Evolutionary conservation across 2,113 vertebrate species (phyloP).

Genomic region (Cranoglanis bouderius): DNA sequence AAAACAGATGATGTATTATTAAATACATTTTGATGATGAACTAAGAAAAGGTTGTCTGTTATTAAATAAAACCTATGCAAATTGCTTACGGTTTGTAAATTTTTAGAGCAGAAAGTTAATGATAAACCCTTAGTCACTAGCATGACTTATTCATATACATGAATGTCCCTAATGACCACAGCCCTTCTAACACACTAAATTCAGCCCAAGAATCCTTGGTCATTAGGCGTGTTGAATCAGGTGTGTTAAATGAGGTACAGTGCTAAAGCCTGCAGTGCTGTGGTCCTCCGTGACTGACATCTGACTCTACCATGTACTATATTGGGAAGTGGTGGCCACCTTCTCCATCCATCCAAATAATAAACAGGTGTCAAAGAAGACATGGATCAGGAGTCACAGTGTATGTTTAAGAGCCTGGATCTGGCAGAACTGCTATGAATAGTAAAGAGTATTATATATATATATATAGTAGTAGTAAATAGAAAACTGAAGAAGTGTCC

Average conservation of each 20-base stretch:
- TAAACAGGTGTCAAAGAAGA: background rate
- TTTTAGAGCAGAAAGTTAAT: constrained; percentile 25
- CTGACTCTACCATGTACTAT: background rate
- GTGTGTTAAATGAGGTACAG: background rate
- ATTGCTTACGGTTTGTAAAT: constrained; percentile 12
- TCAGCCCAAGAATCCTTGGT: constrained; percentile 3
- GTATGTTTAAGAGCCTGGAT: constrained; percentile 11
- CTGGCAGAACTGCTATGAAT: background rate
- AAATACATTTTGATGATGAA: background rate
- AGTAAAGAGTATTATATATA: too few species aligned
- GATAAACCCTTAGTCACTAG: constrained; percentile 6
- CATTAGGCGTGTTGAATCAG: constrained; percentile 19
- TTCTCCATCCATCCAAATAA: constrained; percentile 1
- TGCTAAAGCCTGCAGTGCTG: background rate
- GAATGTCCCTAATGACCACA: constrained; percentile 20
- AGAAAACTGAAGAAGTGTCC: background rate
- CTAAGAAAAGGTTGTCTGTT: background rate
- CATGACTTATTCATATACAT: constrained; percentile 12
- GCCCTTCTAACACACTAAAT: constrained; percentile 19
- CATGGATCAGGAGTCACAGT: background rate
- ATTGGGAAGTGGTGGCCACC: background rate
- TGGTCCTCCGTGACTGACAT: background rate
- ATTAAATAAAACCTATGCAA: background rate
- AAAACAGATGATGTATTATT: constrained; percentile 1
- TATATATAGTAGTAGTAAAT: too few species aligned